Percentiles rank a stretch among this genome's conserved stretches.
phyloP scores from a whole-genome alignment of 1,140 invertebrate genomes.

The Onthophagus taurus region DNA sequence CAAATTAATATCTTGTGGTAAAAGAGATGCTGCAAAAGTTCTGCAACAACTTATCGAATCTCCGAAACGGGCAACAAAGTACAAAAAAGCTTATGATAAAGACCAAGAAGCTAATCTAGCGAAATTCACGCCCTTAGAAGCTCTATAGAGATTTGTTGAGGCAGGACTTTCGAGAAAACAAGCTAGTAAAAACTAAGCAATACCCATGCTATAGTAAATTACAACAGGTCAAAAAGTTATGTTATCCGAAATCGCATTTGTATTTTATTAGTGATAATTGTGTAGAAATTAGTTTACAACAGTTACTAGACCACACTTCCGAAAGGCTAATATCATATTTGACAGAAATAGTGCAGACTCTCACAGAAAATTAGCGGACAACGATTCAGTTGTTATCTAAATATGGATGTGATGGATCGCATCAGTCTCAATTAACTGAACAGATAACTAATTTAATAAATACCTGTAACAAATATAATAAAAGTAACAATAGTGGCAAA shows the following conservation, averaged over 20 bases:
- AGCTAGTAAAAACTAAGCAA: background rate
- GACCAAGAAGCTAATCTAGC: background rate
- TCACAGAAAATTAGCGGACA: background rate
- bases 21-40: slow-evolving; percentile 4
- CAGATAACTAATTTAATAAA: too few relatives aligned
- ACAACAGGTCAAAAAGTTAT: slow-evolving; percentile 4
- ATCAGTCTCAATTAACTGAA: slow-evolving; percentile 19
- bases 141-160: slow-evolving; percentile 10
- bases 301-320: slow-evolving; percentile 19
- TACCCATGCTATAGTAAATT: slow-evolving; percentile 8
- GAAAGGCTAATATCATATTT: slow-evolving; percentile 13
- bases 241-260: slow-evolving; percentile 6
- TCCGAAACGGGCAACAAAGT: slow-evolving; percentile 1
- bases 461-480: too few relatives aligned
- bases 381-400: slow-evolving; percentile 15
- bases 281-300: slow-evolving; percentile 21
- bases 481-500: too few relatives aligned
- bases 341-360: slow-evolving; percentile 7
- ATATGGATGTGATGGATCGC: slow-evolving; percentile 17
- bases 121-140: slow-evolving; percentile 8
- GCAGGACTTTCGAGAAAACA: slow-evolving; percentile 4
- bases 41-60: background rate
- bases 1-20: slow-evolving; percentile 3
- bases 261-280: slow-evolving; percentile 13
- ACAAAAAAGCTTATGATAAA: slow-evolving; percentile 8